Conservation (phyloP, 2,797 vertebrate genomes). For the Nasua narica region DNA sequence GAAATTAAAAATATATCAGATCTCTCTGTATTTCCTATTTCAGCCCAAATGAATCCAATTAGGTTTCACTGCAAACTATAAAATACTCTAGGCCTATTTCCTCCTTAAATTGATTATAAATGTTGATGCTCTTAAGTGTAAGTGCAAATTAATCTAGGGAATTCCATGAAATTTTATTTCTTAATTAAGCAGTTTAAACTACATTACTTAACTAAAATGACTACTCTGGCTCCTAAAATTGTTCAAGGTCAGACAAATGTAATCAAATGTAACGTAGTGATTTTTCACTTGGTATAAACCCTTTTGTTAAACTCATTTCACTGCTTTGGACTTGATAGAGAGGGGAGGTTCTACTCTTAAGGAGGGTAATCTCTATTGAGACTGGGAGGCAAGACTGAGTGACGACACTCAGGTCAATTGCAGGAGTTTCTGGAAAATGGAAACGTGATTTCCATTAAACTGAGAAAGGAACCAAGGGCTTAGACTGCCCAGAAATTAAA, state of each 20-base stretch:
- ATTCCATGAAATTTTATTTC: constrained; percentile 75
- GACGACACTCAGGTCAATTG: constrained; percentile 22
- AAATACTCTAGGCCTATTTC: constrained; percentile 71
- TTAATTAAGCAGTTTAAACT: constrained; percentile 77
- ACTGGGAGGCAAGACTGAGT: background rate
- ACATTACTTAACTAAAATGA: constrained; percentile 71
- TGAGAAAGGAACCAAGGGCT: constrained; percentile 83
- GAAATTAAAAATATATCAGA: constrained; percentile 75
- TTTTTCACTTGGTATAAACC: constrained; percentile 56
- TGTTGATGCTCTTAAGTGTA: constrained; percentile 75
- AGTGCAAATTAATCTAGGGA: constrained; percentile 76
- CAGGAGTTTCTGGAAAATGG: constrained; percentile 73
- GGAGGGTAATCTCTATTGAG: background rate
- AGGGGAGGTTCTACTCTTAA: constrained; percentile 56
- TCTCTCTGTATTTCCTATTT: constrained; percentile 67
- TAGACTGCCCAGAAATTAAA: constrained; percentile 90
- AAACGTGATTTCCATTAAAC: constrained; percentile 81
- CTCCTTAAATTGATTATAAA: constrained; percentile 77
- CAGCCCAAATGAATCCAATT: constrained; percentile 73
- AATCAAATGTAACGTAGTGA: constrained; percentile 62
- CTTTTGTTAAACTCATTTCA: constrained; percentile 38
- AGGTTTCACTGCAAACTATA: constrained; percentile 69
- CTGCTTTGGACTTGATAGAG: constrained; percentile 47
- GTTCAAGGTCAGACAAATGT: constrained; percentile 70
- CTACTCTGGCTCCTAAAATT: constrained; percentile 53